Evolutionary conservation across 2,888 invertebrate genomes (phyloP).

Genomic region (Netelia inedita): DNA sequence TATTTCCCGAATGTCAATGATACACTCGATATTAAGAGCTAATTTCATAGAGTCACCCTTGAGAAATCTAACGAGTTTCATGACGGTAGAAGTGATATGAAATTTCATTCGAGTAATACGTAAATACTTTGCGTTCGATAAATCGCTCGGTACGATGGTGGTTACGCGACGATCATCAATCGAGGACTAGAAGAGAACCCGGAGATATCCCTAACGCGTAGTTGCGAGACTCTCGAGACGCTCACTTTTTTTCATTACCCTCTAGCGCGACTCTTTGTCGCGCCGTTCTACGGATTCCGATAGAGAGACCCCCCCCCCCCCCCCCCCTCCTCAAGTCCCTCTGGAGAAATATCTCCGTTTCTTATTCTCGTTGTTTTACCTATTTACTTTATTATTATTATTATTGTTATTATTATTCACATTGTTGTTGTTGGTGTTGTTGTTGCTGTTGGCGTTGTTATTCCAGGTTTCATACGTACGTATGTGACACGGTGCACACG

Average conservation of each 20-base stretch:
- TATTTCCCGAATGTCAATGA: too few species aligned
- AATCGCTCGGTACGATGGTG: background rate
- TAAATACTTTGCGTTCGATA: too few species aligned
- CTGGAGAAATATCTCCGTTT: conserved; percentile 16
- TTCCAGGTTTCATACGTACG: conserved; percentile 4
- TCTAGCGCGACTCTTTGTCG: conserved; percentile 21
- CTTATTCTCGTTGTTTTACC: background rate
- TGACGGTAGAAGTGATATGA: too few species aligned
- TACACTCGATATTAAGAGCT: too few species aligned
- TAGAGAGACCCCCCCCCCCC: background rate
- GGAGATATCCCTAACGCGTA: conserved; percentile 60
- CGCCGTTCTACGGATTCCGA: conserved; percentile 17
- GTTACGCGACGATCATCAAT: background rate
- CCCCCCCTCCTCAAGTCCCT: background rate
- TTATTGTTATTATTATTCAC: background rate
- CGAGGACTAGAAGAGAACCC: background rate
- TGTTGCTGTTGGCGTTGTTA: background rate
- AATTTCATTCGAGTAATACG: too few species aligned
- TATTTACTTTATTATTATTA: background rate
- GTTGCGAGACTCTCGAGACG: conserved; percentile 63
- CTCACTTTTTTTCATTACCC: conserved; percentile 69
- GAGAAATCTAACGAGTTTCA: too few species aligned
- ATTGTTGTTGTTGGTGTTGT: background rate
- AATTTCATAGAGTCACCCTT: too few species aligned
- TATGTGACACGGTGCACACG: conserved; percentile 4